These are phyloP conservation scores for Melanotaenia parkinsoni DNA, from an alignment of 2,797 vertebrate genomes.

Conservation along the genomic window DNA sequence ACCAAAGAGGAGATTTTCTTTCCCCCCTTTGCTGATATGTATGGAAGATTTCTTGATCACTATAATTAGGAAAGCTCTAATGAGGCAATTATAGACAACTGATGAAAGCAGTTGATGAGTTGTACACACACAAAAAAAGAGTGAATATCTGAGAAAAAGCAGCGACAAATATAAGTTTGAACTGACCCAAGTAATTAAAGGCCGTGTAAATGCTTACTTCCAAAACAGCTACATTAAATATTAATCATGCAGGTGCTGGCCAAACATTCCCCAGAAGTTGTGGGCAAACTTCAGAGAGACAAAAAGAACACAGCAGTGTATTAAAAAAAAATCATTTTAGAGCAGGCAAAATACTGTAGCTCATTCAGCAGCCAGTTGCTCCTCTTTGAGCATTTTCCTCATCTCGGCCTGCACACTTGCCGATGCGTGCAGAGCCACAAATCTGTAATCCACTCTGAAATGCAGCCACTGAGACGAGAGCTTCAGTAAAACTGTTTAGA, in stretches of 20 bases:
- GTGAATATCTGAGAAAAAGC: slow-evolving; percentile 62
- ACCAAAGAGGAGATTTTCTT: slow-evolving; percentile 45
- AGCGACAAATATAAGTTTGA: slow-evolving; percentile 71
- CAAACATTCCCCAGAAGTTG: slow-evolving; percentile 60
- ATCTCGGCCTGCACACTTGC: slow-evolving; percentile 27
- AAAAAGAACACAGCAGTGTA: slow-evolving; percentile 20
- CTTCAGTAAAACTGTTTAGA: slow-evolving; percentile 47
- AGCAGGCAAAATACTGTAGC: slow-evolving; percentile 27
- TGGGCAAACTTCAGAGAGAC: slow-evolving; percentile 53
- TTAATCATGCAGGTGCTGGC: slow-evolving; percentile 78
- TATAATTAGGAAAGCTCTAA: slow-evolving; percentile 83
- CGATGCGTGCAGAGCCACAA: slow-evolving; percentile 31
- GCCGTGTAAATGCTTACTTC: slow-evolving; percentile 67
- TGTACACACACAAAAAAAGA: slow-evolving; percentile 51
- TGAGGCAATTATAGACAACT: slow-evolving; percentile 84
- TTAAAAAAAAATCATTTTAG: slow-evolving; percentile 42
- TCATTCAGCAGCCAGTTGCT: slow-evolving; percentile 46
- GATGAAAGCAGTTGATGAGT: slow-evolving; percentile 82
- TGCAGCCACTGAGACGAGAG: slow-evolving; percentile 44
- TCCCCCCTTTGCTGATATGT: slow-evolving; percentile 69
- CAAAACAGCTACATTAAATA: slow-evolving; percentile 74
- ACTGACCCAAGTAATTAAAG: slow-evolving; percentile 78
- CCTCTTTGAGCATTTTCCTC: slow-evolving; percentile 31
- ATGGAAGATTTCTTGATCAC: slow-evolving; percentile 80
- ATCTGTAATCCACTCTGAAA: slow-evolving; percentile 57